A percentile compares a stretch with the other conserved stretches of the same genome.
These are phyloP conservation scores for Helostoma temminkii DNA, from an alignment of 2,797 vertebrate genomes.

Conservation along the genomic window DNA sequence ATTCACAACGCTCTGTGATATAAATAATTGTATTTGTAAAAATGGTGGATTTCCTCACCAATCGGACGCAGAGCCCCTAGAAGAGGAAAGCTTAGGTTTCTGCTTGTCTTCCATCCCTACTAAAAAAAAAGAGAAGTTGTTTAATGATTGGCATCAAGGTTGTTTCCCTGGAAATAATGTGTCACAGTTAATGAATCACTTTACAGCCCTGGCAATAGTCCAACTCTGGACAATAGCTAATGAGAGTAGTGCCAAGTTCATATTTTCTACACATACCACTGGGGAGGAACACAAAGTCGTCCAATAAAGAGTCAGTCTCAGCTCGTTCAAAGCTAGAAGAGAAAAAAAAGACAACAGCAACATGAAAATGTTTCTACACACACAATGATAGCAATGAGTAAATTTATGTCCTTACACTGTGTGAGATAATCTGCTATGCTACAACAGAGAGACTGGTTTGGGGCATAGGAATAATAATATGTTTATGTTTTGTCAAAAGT, in stretches of 20 bases:
- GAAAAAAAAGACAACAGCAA: constrained; percentile 15
- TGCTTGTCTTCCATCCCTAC: constrained; percentile 39
- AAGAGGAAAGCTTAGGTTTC: constrained; percentile 4
- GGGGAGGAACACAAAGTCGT: constrained; percentile 78
- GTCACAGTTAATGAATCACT: constrained; percentile 55
- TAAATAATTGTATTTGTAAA: neutral
- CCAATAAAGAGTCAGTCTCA: constrained; percentile 63
- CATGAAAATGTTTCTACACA: neutral
- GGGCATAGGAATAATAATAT: neutral
- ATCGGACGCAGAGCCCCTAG: constrained; percentile 15
- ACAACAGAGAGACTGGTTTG: constrained; percentile 17
- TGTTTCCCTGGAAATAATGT: constrained; percentile 25
- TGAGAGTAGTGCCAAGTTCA: neutral
- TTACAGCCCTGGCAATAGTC: constrained; percentile 21
- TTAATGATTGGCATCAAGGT: constrained; percentile 27
- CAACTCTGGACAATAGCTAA: constrained; percentile 15
- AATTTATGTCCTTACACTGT: too few species aligned
- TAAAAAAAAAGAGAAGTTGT: constrained; percentile 64
- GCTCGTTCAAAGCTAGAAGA: constrained; percentile 59
- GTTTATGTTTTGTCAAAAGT: neutral
- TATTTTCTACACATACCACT: constrained; percentile 54
- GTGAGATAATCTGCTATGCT: neutral
- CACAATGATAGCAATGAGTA: neutral
- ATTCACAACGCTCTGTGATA: neutral
- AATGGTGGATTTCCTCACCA: constrained; percentile 58